Evolutionary conservation across 2,888 invertebrate species (phyloP).

Genomic region (Euclidia mi): DNA sequence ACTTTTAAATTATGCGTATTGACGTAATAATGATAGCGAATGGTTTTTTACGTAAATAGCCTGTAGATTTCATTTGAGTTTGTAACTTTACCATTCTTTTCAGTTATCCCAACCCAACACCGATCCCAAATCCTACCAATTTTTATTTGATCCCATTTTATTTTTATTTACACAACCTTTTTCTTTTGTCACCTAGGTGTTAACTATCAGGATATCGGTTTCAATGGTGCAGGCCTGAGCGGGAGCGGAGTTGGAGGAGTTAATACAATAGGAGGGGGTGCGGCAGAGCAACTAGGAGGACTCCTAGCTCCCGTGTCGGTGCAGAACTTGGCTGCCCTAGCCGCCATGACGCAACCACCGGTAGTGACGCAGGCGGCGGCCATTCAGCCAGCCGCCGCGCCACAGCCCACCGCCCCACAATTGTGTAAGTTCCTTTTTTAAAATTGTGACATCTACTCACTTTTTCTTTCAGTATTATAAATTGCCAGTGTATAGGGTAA

Average conservation of each 20-base stretch:
- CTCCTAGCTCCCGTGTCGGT: conserved; percentile 95
- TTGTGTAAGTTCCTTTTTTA: conserved; percentile 76
- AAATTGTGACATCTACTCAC: not conserved
- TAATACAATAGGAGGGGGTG: conserved; percentile 81
- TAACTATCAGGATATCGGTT: conserved; percentile 88
- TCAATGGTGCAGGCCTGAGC: conserved; percentile 87
- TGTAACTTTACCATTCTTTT: no score
- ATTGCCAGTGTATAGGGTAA: not conserved
- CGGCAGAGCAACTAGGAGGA: conserved; percentile 97
- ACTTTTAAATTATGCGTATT: no score
- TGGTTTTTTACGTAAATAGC: no score
- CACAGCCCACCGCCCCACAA: conserved; percentile 75
- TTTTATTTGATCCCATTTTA: conserved; percentile 27
- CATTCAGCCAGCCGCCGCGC: conserved; percentile 83
- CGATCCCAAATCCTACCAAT: conserved; percentile 14
- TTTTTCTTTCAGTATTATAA: not conserved
- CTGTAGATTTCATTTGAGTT: no score
- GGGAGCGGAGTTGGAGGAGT: conserved; percentile 70
- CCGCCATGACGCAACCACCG: conserved; percentile 93
- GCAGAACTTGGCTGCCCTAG: conserved; percentile 97
- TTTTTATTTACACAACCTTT: conserved; percentile 53
- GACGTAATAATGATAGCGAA: no score
- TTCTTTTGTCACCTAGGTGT: conserved; percentile 72
- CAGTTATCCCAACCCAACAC: conserved; percentile 8
- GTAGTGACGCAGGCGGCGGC: conserved; percentile 86